Percentiles rank a stretch among this genome's conserved stretches.
Evolutionary conservation across 2,797 vertebrate genomes (phyloP).

Genomic region (Poecilia gillii): DNA sequence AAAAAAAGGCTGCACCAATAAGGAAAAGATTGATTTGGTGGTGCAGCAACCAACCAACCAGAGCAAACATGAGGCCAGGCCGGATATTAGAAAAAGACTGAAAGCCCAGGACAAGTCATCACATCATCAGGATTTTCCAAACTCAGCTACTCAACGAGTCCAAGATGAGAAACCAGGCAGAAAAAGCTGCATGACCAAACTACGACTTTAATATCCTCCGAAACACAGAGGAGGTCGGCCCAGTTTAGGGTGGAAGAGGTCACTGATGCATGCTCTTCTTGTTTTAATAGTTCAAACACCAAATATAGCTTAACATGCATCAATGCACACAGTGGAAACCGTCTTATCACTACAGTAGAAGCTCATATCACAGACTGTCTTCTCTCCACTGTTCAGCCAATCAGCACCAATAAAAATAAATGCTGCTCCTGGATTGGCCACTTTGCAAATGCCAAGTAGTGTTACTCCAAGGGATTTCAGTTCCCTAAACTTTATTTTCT

Average conservation of each 20-base stretch:
- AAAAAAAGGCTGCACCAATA: constrained; percentile 17
- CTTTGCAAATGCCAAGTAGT: background rate
- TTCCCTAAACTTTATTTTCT: background rate
- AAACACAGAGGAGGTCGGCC: constrained; percentile 15
- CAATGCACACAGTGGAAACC: background rate
- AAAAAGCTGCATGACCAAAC: constrained; percentile 24
- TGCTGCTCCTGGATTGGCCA: constrained; percentile 1
- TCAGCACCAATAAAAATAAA: background rate
- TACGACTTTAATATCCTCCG: constrained; percentile 17
- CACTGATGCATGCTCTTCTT: background rate
- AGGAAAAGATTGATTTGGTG: constrained; percentile 36
- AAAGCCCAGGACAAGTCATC: constrained; percentile 63
- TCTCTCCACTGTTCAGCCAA: background rate
- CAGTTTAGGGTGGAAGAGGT: background rate
- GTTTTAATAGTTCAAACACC: background rate
- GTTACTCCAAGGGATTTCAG: background rate
- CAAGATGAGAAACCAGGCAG: constrained; percentile 45
- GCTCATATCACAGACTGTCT: background rate
- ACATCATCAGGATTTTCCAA: constrained; percentile 37
- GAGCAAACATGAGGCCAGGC: constrained; percentile 34
- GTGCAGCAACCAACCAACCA: constrained; percentile 7
- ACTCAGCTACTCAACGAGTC: constrained; percentile 47
- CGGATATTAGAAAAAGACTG: constrained; percentile 59
- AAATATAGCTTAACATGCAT: background rate
- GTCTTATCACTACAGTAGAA: background rate